These are phyloP conservation scores for Eulithis prunata DNA, from an alignment of 2,888 invertebrate species.

Conservation along the genomic window DNA sequence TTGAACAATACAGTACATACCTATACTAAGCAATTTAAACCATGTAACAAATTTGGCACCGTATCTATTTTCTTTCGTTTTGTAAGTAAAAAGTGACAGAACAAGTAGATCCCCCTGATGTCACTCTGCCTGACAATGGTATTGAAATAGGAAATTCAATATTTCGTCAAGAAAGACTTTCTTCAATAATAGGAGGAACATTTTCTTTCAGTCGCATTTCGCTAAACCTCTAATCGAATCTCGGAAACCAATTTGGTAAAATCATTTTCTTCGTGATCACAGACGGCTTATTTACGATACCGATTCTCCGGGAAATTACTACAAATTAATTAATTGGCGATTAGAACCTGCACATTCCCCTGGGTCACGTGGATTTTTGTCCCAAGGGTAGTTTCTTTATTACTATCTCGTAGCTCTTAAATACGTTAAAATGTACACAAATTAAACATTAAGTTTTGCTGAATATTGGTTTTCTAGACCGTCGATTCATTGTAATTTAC, in stretches of 20 bases:
- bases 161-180: conserved; percentile 8
- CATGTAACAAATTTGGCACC: too few relatives aligned
- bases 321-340: conserved; percentile 17
- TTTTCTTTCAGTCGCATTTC: conserved; percentile 16
- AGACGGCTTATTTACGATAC: conserved; percentile 43
- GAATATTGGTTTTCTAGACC: too few relatives aligned
- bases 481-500: too few relatives aligned
- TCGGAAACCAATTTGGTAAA: conserved; percentile 45
- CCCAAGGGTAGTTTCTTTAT: not conserved
- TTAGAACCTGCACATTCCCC: conserved; percentile 5
- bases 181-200: conserved; percentile 13
- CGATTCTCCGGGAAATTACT: conserved; percentile 32
- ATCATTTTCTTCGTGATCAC: conserved; percentile 47
- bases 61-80: too few relatives aligned
- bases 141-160: not conserved
- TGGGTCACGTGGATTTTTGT: not conserved
- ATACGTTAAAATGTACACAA: too few relatives aligned
- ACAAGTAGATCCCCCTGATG: too few relatives aligned
- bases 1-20: too few relatives aligned
- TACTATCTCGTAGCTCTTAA: too few relatives aligned
- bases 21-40: too few relatives aligned
- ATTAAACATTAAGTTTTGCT: too few relatives aligned
- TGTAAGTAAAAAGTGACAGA: too few relatives aligned
- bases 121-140: too few relatives aligned
- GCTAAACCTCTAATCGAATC: conserved; percentile 28